Evolutionary conservation across 2,113 vertebrate species (phyloP), one percentile per base, ranked within the genome.

Genomic region (Rousettus leschenaultii): DNA sequence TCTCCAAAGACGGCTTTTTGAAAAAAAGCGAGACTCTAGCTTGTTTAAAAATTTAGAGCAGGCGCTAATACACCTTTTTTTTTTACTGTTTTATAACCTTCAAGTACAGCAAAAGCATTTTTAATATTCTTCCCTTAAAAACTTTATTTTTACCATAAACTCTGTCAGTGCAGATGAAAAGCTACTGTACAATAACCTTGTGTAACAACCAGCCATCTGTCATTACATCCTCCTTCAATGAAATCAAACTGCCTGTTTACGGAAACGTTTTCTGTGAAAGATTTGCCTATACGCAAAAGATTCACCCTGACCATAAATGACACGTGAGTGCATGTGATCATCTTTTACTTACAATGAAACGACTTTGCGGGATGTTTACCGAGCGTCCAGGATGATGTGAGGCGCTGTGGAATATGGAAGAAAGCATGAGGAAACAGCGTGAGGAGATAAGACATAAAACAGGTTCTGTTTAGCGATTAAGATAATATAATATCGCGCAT

Each of bases 301-400:
- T 59, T 66, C 33, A 61, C 2, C 19, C 12, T 63, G 45, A 85
- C 83, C 30, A 59, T 26, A 85, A 28, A 53, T 16, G 22, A 82
- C 66, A 48, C 78, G 28, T 63, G 15, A 51, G 15, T 59, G 35
- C 61, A 5, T 55, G 48, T 55, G 70, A 59, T 15, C 21, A n/a
- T 68, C 55, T 95, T 91, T 80, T 66, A 96, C 86, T 91, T 82
- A 86, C 28, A 94, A 63, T 59, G 38, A 75, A 91, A 75, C 26
- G 65, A 84, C 57, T 75, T 61, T 75, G 48, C 40, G 11, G 19
- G 71, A 4, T 89, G 43, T 74, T 61, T 86, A 63, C 63, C 40
- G 78, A 40, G 2, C 55, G 3, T 78, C 21, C 80, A 70, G 91
- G 94, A 95, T 30, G 24, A 55, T 51, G 57, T 43, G 24, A 79